Conservation (phyloP, 2,888 invertebrate genomes). For the Amphiduros pacificus region DNA sequence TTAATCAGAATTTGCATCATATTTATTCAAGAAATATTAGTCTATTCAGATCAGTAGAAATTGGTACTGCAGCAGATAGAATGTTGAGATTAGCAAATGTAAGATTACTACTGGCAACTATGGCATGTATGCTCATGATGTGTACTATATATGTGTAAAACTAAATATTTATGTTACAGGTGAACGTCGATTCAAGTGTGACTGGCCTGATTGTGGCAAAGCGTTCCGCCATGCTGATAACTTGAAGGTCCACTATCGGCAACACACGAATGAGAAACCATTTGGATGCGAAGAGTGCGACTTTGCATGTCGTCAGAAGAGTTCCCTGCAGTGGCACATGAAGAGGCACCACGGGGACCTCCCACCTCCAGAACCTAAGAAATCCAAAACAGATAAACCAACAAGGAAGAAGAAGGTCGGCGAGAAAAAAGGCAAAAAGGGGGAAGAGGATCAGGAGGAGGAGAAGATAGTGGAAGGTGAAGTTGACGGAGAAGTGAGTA, state of each 20-base stretch:
- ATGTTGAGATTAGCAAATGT: too few species aligned
- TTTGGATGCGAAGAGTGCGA: constrained; percentile 54
- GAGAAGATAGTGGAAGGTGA: too few species aligned
- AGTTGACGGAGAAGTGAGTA: too few species aligned
- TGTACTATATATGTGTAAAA: too few species aligned
- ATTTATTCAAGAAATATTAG: too few species aligned
- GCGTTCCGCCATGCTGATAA: constrained; percentile 55
- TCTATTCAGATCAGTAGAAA: too few species aligned
- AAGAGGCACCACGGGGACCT: constrained; percentile 31
- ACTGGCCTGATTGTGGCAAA: constrained; percentile 52
- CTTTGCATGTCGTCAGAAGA: constrained; percentile 54
- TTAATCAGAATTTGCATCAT: too few species aligned
- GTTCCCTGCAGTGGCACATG: constrained; percentile 52
- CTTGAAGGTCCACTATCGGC: constrained; percentile 51
- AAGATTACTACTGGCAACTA: too few species aligned
- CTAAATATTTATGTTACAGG: constrained; percentile 40
- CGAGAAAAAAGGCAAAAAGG: neutral
- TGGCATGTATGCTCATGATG: too few species aligned
- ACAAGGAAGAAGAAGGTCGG: constrained; percentile 7
- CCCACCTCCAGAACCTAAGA: constrained; percentile 6
- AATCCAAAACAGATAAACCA: neutral
- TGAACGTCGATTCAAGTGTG: constrained; percentile 52
- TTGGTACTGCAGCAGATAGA: too few species aligned
- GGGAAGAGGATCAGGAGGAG: too few species aligned
- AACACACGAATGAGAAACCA: constrained; percentile 56